These are phyloP conservation scores for Willisornis vidua DNA, from an alignment of 2,113 vertebrate genomes.

Conservation along the genomic window DNA sequence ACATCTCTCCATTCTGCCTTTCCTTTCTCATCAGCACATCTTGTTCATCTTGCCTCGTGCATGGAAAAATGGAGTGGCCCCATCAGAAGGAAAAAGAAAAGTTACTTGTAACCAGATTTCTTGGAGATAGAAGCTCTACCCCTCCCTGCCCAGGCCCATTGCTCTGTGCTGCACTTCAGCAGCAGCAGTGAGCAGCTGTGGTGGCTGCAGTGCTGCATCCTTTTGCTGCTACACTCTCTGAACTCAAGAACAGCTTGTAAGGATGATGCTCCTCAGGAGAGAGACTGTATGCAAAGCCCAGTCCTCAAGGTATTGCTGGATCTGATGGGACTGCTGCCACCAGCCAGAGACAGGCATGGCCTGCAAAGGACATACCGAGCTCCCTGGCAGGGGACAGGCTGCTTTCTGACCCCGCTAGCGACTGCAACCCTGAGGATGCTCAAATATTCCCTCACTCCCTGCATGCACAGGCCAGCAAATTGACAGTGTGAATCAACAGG, in stretches of 20 bases:
- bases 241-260: background rate
- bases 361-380: background rate
- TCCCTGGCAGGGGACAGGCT: background rate
- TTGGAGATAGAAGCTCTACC: background rate
- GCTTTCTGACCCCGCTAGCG: background rate
- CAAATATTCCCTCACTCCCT: background rate
- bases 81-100: background rate
- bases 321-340: background rate
- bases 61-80: background rate
- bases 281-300: background rate
- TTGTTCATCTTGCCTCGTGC: background rate
- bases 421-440: background rate
- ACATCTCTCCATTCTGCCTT: rapidly evolving
- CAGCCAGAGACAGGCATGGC: background rate
- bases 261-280: background rate
- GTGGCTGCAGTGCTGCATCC: background rate
- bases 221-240: background rate
- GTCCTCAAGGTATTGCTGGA: background rate
- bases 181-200: background rate
- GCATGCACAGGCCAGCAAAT: background rate
- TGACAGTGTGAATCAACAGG: background rate
- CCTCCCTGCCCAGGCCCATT: background rate
- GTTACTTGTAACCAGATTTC: background rate
- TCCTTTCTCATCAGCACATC: background rate
- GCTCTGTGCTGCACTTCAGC: no score